phyloP scores from a whole-genome alignment of 2,888 invertebrate genomes.

The Trypoxylon attenuatum region DNA sequence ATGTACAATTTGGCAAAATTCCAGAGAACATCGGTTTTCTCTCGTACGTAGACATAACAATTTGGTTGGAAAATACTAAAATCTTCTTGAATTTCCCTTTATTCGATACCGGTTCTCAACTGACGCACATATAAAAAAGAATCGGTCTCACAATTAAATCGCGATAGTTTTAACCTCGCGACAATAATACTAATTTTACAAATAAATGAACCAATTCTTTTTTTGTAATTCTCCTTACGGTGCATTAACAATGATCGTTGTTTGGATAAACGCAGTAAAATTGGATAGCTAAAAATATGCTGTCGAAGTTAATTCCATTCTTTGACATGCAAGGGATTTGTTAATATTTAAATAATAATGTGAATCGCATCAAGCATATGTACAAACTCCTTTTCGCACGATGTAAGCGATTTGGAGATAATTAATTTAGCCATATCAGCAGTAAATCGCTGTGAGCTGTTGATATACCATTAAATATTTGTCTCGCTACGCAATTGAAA shows the following conservation, averaged over 20 bases:
- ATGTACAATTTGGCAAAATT: conserved; percentile 45
- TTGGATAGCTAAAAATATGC: conserved; percentile 37
- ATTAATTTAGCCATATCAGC: conserved; percentile 30
- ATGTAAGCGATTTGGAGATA: conserved; percentile 24
- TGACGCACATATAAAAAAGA: too few relatives aligned
- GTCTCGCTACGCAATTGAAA: too few relatives aligned
- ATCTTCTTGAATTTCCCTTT: too few relatives aligned
- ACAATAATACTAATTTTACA: too few relatives aligned
- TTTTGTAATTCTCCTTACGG: too few relatives aligned
- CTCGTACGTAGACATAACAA: too few relatives aligned
- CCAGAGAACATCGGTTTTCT: conserved; percentile 15
- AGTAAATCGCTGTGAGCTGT: conserved; percentile 19
- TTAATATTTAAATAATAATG: conserved; percentile 26
- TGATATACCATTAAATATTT: conserved; percentile 9
- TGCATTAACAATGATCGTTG: conserved; percentile 25
- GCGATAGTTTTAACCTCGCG: too few relatives aligned
- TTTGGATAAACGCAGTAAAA: conserved; percentile 22
- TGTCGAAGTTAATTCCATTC: conserved; percentile 17
- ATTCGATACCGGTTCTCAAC: too few relatives aligned
- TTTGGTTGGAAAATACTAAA: too few relatives aligned
- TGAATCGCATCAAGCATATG: conserved; percentile 30
- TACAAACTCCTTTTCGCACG: conserved; percentile 36
- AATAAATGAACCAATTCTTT: too few relatives aligned
- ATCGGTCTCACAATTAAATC: too few relatives aligned
- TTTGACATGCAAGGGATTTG: conserved; percentile 19